phyloP scores from a whole-genome alignment of 2,888 invertebrate genomes.

The Dusona sp. region DNA sequence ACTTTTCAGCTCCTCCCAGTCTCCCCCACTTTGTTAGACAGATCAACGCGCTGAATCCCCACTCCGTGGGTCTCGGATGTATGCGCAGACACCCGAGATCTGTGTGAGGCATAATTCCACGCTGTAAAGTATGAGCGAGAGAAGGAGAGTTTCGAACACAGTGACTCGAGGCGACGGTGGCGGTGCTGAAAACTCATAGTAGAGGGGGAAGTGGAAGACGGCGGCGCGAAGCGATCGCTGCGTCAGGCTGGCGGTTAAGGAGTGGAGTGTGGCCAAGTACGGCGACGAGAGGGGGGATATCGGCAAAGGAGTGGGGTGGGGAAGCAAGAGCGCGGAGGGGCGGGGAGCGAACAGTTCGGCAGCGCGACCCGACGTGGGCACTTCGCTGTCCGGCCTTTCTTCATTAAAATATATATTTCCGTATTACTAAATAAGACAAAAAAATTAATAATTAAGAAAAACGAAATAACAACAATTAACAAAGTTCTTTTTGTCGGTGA shows the following conservation, averaged over 20 bases:
- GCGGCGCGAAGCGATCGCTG: constrained; percentile 37
- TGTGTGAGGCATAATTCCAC: not conserved
- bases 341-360: constrained; percentile 84
- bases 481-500: constrained; percentile 1
- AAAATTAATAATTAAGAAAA: constrained; percentile 5
- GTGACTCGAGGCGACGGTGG: constrained; percentile 30
- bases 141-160: constrained; percentile 31
- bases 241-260: constrained; percentile 24
- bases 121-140: constrained; percentile 4
- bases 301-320: constrained; percentile 69
- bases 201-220: constrained; percentile 19
- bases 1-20: constrained; percentile 48
- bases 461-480: constrained; percentile 23
- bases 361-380: constrained; percentile 85
- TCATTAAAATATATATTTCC: constrained; percentile 84
- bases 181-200: constrained; percentile 4
- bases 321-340: constrained; percentile 80
- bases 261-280: constrained; percentile 7
- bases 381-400: constrained; percentile 85
- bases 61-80: not conserved
- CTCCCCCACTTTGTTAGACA: constrained; percentile 30
- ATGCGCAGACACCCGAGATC: not conserved
- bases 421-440: constrained; percentile 65
- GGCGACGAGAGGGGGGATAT: constrained; percentile 69
- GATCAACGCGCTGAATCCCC: not conserved